phyloP scores from a whole-genome alignment of 2,888 invertebrate species.

The Artemia sinica region DNA sequence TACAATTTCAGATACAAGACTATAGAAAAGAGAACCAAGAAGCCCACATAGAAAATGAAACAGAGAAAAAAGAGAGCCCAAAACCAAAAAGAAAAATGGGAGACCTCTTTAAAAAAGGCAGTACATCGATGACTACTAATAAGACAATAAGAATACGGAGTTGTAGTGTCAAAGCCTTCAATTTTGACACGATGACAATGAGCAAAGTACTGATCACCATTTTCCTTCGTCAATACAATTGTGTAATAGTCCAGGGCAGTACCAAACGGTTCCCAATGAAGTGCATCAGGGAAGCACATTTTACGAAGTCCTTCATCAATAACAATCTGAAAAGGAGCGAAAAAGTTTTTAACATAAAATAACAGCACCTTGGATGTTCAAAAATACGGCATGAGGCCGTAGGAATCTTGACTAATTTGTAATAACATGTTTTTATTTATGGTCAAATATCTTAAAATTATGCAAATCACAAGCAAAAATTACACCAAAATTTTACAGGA shows the following conservation, averaged over 20 bases:
- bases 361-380: neutral
- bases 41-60: no score
- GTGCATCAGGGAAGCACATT: slow-evolving; percentile 7
- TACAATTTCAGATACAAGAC: no score
- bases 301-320: slow-evolving; percentile 4
- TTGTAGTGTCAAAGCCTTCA: neutral
- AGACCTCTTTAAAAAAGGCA: slow-evolving; percentile 9
- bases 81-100: no score
- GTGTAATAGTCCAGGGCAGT: neutral
- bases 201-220: neutral
- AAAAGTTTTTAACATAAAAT: neutral
- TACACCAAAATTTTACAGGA: no score
- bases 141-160: neutral
- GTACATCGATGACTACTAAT: slow-evolving; percentile 5
- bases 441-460: no score
- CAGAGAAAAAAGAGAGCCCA: no score
- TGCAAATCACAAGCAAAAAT: no score
- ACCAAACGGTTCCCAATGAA: neutral
- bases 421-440: no score
- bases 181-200: slow-evolving; percentile 6
- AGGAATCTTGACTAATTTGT: no score
- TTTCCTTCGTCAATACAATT: neutral
- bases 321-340: neutral
- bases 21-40: no score
- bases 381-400: neutral